Evolutionary conservation across 2,113 vertebrate genomes (phyloP), one percentile per base, ranked within the genome.

Genomic region (Thalassarche chlororhynchos): DNA sequence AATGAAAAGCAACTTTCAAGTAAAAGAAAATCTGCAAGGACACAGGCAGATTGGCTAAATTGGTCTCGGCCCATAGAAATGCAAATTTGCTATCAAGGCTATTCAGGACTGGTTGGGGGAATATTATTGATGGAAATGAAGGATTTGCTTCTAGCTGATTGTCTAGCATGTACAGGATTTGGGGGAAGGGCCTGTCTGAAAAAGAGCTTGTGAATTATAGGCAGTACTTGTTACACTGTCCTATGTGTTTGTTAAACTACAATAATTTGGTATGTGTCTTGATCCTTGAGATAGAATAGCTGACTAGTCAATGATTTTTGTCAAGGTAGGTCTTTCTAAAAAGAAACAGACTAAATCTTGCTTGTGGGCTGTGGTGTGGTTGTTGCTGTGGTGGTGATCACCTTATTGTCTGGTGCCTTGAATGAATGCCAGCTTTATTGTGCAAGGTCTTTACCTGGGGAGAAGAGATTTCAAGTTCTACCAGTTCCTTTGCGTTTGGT

Each of bases 121-220:
- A 94, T 97, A 94, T 97, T 97, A 97, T 74, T 96, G 93, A 95
- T 95, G 90, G 96, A 97, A 95, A 84, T 80, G 61, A 85, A 97
- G 93, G 92, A 94, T 94, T 97, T 97, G 79, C 85, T 92, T 94
- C 75, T 93, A 69, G 71, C 79, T 86, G 90, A 92, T 83, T 92
- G 75, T 94, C 75, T 93, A 60, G 36, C 26, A 19, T 66, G 31
- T 78, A 52, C 26, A 51, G 96, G 92, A 96, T 95, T 96, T 97
- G 93, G 92, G 95, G 95, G 96, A 94, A 90, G 95, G 96, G 92
- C 46, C 65, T 84, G 82, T 83, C 74, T 95, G 96, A 93, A 91
- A 64, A 9, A 6, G 76, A 95, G 81, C 81, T 92, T 87, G 71
- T 3, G 4, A 94, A 61, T 85, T 76, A n/a, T 13, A 80, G 62